Evolutionary conservation across 2,113 vertebrate species (phyloP).

Genomic region (Desmodus rotundus): DNA sequence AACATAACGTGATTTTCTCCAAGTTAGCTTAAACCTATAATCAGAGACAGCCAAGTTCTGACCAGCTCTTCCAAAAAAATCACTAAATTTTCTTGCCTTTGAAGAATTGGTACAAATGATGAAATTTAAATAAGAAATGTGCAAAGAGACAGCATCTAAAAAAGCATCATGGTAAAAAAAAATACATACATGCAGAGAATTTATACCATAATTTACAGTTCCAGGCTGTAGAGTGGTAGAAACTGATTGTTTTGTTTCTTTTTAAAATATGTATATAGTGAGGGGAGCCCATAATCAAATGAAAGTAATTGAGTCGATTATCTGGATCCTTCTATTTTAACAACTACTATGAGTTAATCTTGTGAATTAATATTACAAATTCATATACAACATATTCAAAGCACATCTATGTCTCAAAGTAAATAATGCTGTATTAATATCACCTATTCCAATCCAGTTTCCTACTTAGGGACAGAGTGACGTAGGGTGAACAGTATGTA

Average conservation of each 20-base stretch:
- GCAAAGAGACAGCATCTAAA: background rate
- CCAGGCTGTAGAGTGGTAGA: background rate
- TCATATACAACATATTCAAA: background rate
- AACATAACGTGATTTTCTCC: conserved; percentile 38
- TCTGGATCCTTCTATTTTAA: background rate
- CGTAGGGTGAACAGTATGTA: background rate
- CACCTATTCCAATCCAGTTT: background rate
- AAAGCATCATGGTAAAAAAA: background rate
- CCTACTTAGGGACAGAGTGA: background rate
- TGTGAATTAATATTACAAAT: background rate
- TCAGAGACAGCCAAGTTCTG: conserved; percentile 27
- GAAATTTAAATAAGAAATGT: background rate
- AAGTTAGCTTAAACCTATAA: conserved; percentile 40
- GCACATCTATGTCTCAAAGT: background rate
- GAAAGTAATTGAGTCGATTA: background rate
- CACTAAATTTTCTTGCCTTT: background rate
- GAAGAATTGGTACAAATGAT: background rate
- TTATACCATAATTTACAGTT: background rate
- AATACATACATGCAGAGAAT: background rate
- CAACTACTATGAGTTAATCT: background rate
- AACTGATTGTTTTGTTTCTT: background rate
- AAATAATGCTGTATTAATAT: background rate
- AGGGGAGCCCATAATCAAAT: background rate
- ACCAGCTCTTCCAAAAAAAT: conserved; percentile 2
- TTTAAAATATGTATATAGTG: background rate